A percentile compares a stretch with the other conserved stretches of the same genome.
Conservation (phyloP, 2,113 vertebrate genomes). For the Chascanopsetta lugubris region DNA sequence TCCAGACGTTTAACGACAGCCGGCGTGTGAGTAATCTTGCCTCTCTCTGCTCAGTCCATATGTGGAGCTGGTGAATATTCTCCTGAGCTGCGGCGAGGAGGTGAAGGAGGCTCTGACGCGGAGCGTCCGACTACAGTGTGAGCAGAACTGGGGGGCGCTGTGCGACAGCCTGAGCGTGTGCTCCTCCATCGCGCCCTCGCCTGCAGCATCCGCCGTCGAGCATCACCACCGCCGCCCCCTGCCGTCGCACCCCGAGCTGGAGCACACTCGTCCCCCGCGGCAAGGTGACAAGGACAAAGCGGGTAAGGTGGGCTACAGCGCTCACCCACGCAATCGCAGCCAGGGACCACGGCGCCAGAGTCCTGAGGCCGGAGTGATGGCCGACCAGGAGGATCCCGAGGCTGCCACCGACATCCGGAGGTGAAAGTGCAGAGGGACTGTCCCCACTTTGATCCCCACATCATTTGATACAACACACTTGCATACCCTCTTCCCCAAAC, state of each 20-base stretch:
- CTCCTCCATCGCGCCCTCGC: slow-evolving; percentile 76
- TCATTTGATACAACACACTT: slow-evolving; percentile 57
- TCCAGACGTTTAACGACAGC: slow-evolving; percentile 22
- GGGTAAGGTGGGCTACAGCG: slow-evolving; percentile 79
- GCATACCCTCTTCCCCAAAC: slow-evolving; percentile 31
- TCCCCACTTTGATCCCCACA: slow-evolving; percentile 43
- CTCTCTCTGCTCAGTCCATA: slow-evolving; percentile 85
- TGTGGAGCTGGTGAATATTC: slow-evolving; percentile 94
- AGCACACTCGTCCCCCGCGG: slow-evolving; percentile 70
- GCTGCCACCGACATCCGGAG: slow-evolving; percentile 92
- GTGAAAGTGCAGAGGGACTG: slow-evolving; percentile 83
- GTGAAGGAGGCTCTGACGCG: slow-evolving; percentile 92
- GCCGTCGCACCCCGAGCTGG: slow-evolving; percentile 77
- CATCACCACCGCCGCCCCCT: slow-evolving; percentile 50
- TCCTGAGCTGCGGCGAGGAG: slow-evolving; percentile 94
- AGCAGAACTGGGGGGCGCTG: slow-evolving; percentile 95
- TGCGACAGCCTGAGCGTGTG: slow-evolving; percentile 96
- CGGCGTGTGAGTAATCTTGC: slow-evolving; percentile 35
- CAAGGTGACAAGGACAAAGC: slow-evolving; percentile 85
- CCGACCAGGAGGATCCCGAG: slow-evolving; percentile 87
- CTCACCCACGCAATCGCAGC: slow-evolving; percentile 80
- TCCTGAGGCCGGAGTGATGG: slow-evolving; percentile 80
- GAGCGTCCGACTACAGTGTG: slow-evolving; percentile 92
- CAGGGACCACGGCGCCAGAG: slow-evolving; percentile 83
- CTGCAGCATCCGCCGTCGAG: slow-evolving; percentile 68